These are phyloP conservation scores for Sesia bembeciformis DNA, from an alignment of 2,888 invertebrate species.

Conservation along the genomic window DNA sequence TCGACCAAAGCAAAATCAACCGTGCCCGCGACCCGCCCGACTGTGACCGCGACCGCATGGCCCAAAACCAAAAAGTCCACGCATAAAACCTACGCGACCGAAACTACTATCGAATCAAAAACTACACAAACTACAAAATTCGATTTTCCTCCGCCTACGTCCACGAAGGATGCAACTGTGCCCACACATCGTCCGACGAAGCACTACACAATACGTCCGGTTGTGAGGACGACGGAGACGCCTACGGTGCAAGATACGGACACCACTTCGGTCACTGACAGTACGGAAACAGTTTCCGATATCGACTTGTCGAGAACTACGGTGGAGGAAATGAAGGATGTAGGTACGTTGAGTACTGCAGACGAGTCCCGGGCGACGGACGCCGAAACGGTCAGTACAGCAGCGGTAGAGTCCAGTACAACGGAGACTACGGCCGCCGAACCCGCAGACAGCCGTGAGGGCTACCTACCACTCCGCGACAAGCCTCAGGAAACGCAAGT, in stretches of 20 bases:
- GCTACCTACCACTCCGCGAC: slow-evolving; percentile 63
- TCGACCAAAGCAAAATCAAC: slow-evolving; percentile 57
- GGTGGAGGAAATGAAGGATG: slow-evolving; percentile 39
- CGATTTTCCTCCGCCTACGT: slow-evolving; percentile 32
- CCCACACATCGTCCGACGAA: slow-evolving; percentile 61
- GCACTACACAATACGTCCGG: slow-evolving; percentile 69
- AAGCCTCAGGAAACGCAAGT: slow-evolving; percentile 65
- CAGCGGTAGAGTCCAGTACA: slow-evolving; percentile 45
- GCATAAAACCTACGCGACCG: slow-evolving; percentile 42
- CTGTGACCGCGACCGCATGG: slow-evolving; percentile 34
- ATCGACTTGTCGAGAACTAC: slow-evolving; percentile 49
- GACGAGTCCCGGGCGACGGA: slow-evolving; percentile 50
- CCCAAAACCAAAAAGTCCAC: slow-evolving; percentile 56
- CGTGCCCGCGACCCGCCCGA: slow-evolving; percentile 43
- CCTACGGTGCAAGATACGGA: slow-evolving; percentile 58
- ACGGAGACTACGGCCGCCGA: slow-evolving; percentile 50
- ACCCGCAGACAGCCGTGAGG: slow-evolving; percentile 63
- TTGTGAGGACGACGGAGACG: slow-evolving; percentile 53
- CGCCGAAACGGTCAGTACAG: slow-evolving; percentile 44
- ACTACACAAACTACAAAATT: slow-evolving; percentile 43
- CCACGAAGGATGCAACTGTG: slow-evolving; percentile 34
- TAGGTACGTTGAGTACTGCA: slow-evolving; percentile 43
- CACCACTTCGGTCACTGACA: slow-evolving; percentile 59
- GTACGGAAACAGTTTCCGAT: slow-evolving; percentile 63
- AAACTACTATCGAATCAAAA: slow-evolving; percentile 46